A percentile compares a stretch with the other conserved stretches of the same genome.
phyloP scores from a whole-genome alignment of 2,888 invertebrate genomes.

The Halictus ligatus region DNA sequence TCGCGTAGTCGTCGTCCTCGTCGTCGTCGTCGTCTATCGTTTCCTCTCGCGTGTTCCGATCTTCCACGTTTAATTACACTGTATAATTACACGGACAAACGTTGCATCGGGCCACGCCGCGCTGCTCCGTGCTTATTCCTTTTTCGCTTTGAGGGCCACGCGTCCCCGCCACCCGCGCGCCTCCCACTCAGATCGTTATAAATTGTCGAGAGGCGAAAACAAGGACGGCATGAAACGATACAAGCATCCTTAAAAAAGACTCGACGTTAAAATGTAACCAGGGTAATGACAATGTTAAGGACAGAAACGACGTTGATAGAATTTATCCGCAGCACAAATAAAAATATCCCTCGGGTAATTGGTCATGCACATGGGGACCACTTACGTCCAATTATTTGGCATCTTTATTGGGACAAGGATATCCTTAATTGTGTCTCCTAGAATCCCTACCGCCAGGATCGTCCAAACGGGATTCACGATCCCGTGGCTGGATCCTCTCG shows the following conservation, averaged over 20 bases:
- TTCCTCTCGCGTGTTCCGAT: constrained; percentile 20
- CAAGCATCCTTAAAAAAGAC: constrained; percentile 22
- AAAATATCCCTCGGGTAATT: constrained; percentile 11
- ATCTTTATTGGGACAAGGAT: background rate
- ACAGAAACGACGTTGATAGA: background rate
- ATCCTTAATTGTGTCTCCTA: background rate
- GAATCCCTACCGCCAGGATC: background rate
- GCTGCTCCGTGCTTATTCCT: background rate
- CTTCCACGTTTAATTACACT: constrained; percentile 39
- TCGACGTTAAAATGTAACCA: background rate
- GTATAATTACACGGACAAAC: constrained; percentile 33
- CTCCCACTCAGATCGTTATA: constrained; percentile 6
- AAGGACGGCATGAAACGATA: background rate
- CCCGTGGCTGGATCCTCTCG: background rate
- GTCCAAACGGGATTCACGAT: background rate
- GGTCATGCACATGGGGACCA: background rate
- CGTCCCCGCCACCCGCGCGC: background rate
- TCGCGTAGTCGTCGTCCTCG: background rate
- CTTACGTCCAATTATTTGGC: background rate
- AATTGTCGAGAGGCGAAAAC: background rate
- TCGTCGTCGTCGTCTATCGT: background rate
- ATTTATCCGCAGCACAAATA: background rate
- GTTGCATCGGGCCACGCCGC: background rate
- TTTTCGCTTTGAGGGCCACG: constrained; percentile 1
- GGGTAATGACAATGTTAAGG: background rate